Percentiles rank a stretch among this genome's conserved stretches.
Evolutionary conservation across 2,888 invertebrate genomes (phyloP).

Genomic region (Cephus nigrinus): DNA sequence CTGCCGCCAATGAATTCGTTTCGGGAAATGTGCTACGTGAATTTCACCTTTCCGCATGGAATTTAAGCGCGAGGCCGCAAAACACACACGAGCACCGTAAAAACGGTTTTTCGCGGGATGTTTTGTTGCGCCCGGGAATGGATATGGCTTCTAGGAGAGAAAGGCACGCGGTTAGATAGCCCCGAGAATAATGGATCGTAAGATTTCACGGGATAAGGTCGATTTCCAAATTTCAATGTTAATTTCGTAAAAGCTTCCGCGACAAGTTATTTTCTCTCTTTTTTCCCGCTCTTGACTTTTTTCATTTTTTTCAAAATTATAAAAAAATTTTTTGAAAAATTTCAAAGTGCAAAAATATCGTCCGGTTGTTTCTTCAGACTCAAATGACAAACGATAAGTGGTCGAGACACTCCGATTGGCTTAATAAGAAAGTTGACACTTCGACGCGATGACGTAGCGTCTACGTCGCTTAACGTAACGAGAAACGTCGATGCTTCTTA

Average conservation of each 20-base stretch:
- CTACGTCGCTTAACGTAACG: conserved; percentile 9
- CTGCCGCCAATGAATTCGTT: background rate
- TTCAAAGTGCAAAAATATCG: background rate
- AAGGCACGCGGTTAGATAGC: background rate
- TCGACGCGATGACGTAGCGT: conserved; percentile 22
- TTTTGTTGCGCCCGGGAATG: background rate
- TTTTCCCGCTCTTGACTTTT: background rate
- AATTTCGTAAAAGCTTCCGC: background rate
- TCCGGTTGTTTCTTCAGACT: background rate
- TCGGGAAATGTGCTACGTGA: background rate
- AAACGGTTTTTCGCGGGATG: background rate
- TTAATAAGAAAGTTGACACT: conserved; percentile 38
- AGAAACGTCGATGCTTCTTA: conserved; percentile 33
- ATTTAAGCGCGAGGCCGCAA: background rate
- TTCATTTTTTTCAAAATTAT: background rate
- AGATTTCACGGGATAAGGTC: background rate
- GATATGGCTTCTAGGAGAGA: background rate
- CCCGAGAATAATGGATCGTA: background rate
- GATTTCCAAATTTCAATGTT: background rate
- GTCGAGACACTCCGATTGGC: background rate
- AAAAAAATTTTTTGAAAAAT: no score
- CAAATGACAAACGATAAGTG: background rate
- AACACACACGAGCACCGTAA: background rate
- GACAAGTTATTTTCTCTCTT: background rate
- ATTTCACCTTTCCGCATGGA: background rate